phyloP scores from a whole-genome alignment of 2,113 vertebrate species.

The Grallaria varia region DNA sequence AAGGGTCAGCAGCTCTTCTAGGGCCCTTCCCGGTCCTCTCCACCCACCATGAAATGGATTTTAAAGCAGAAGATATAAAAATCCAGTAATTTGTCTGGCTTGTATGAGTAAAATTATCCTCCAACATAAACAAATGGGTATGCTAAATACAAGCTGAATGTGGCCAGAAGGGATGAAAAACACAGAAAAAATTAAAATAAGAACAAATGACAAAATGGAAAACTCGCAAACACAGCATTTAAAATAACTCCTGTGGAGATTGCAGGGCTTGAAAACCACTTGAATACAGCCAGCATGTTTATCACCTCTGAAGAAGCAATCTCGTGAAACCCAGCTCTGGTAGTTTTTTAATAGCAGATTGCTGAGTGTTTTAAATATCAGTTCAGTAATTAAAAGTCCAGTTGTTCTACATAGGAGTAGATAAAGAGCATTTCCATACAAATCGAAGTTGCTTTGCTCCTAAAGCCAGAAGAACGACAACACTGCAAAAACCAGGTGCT shows the following conservation, averaged over 20 bases:
- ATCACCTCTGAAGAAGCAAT: background rate
- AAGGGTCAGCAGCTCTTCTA: constrained; percentile 20
- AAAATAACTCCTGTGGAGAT: background rate
- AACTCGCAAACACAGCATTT: background rate
- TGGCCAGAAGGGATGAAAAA: background rate
- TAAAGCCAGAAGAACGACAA: background rate
- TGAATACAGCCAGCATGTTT: background rate
- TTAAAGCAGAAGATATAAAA: background rate
- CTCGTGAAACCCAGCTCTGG: background rate
- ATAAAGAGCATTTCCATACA: background rate
- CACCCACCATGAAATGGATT: background rate
- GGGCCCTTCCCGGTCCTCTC: background rate
- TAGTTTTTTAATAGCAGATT: background rate
- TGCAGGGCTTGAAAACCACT: constrained; percentile 17
- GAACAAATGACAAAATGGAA: background rate
- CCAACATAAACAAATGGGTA: background rate
- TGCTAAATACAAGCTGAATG: background rate
- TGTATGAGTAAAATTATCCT: background rate
- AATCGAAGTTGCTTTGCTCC: background rate
- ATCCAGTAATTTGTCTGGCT: background rate
- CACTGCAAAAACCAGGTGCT: background rate
- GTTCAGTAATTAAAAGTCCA: constrained; percentile 6
- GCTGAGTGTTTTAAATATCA: background rate
- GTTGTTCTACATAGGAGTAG: background rate
- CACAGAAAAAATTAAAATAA: background rate